A percentile compares a stretch with the other conserved stretches of the same genome.
These are phyloP conservation scores for Drosophila parvula DNA, from an alignment of 1,140 invertebrate genomes.

Conservation along the genomic window DNA sequence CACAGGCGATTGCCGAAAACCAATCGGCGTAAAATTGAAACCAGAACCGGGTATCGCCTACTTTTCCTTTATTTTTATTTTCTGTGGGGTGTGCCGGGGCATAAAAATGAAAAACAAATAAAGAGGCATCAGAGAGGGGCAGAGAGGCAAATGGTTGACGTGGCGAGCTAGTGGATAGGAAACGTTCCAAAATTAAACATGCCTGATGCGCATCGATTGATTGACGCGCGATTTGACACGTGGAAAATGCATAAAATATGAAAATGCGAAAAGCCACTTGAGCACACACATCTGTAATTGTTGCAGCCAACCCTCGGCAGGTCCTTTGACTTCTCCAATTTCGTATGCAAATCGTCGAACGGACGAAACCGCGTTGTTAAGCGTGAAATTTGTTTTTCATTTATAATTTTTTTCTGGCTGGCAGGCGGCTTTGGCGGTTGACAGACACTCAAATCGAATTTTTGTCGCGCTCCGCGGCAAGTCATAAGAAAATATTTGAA, in stretches of 20 bases:
- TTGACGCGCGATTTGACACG: constrained; percentile 83
- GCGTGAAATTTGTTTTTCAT: constrained; percentile 82
- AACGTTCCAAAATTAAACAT: constrained; percentile 80
- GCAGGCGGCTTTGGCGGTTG: constrained; percentile 26
- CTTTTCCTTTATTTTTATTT: constrained; percentile 10
- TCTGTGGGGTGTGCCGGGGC: constrained; percentile 61
- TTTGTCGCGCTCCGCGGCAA: constrained; percentile 50
- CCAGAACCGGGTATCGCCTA: constrained; percentile 60
- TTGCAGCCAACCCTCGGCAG: constrained; percentile 69
- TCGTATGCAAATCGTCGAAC: constrained; percentile 76
- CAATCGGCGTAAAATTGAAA: constrained; percentile 84
- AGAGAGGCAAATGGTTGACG: neutral
- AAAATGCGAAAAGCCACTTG: constrained; percentile 42
- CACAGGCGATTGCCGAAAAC: constrained; percentile 83
- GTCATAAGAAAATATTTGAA: constrained; percentile 81
- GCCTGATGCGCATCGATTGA: constrained; percentile 68
- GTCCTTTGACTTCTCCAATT: constrained; percentile 58
- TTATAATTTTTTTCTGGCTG: constrained; percentile 11
- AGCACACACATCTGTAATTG: constrained; percentile 66
- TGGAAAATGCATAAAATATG: constrained; percentile 77
- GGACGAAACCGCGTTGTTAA: constrained; percentile 75
- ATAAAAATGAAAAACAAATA: constrained; percentile 80
- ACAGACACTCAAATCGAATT: constrained; percentile 81
- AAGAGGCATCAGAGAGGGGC: constrained; percentile 53
- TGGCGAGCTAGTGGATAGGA: constrained; percentile 67